phyloP scores from a whole-genome alignment of 2,797 vertebrate species.

The Etheostoma nigrum region DNA sequence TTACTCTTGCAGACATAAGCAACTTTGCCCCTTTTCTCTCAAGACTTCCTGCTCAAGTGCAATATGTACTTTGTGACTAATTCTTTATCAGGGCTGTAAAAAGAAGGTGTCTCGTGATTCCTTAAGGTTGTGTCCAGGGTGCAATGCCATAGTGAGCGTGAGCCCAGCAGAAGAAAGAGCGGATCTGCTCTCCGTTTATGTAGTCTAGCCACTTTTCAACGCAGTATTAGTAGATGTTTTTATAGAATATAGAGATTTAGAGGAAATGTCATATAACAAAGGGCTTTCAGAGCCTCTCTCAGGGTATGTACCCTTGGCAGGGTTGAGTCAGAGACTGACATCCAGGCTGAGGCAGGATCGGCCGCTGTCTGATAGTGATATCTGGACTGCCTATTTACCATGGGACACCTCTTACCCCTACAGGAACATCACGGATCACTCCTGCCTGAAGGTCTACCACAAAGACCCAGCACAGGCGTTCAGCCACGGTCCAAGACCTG shows the following conservation, averaged over 20 bases:
- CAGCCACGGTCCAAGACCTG: slow-evolving; percentile 89
- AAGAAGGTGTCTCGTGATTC: slow-evolving; percentile 54
- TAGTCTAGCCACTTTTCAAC: slow-evolving; percentile 17
- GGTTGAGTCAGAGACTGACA: slow-evolving; percentile 28
- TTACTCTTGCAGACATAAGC: slow-evolving; percentile 2
- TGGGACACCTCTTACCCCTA: slow-evolving; percentile 72
- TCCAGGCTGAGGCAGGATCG: slow-evolving; percentile 40
- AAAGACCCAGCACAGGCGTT: slow-evolving; percentile 96
- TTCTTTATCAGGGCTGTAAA: slow-evolving; percentile 79
- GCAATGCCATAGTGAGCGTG: slow-evolving; percentile 21
- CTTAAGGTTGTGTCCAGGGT: slow-evolving; percentile 45
- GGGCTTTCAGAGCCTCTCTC: slow-evolving; percentile 44
- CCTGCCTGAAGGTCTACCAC: slow-evolving; percentile 98
- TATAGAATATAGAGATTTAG: slow-evolving; percentile 19
- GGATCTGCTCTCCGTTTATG: neutral
- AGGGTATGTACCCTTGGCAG: slow-evolving; percentile 53
- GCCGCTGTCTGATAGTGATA: slow-evolving; percentile 75
- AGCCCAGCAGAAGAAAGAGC: slow-evolving; percentile 23
- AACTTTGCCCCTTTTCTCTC: slow-evolving; percentile 56
- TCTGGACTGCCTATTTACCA: slow-evolving; percentile 69
- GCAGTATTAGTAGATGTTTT: slow-evolving; percentile 28
- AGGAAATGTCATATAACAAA: slow-evolving; percentile 60
- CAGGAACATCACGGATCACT: slow-evolving; percentile 96
- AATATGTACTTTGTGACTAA: slow-evolving; percentile 80
- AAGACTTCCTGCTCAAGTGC: slow-evolving; percentile 34